Base-by-base conservation (phyloP, 2,113 vertebrate genomes). In the Gopherus evgoodei region DNA sequence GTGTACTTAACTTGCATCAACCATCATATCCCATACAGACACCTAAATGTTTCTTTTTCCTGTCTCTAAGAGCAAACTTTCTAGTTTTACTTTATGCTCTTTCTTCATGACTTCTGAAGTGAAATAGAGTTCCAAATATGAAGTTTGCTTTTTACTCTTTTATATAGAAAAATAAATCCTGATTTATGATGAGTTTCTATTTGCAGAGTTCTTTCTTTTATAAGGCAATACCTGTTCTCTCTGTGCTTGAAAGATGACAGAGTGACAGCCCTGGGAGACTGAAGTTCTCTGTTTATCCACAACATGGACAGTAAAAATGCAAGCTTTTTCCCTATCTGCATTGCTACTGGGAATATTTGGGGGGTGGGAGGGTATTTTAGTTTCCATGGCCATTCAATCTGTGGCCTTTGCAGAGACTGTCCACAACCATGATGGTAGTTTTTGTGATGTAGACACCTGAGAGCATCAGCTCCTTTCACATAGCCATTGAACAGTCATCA, bases 1-100 rank as follows among this genome's bases (percentile, higher is more conserved):
- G 89, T 97, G 95, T 96, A 97, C 97, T 97, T 97, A 97, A 88
- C 93, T 96, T 97, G 88, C 82, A 94, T 91, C 92, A 91, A 95
- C 89, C 89, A 95, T 89, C 79, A 53, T 96, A 95, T 94, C 94
- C 95, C 97, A 95, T 95, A 97, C 81, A 96, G 95, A 98, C 83
- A 93, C 92, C 88, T 89, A 84, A 97, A 89, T 86, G 83, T 94
- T 91, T 95, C 59, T 95, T 95, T 95, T 97, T 92, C 59, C 81
- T 56, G 86, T 93, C 97, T 81, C 97, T 96, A 57, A 97, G 96
- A 95, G 79, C 90, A 97, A 94, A 95, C 65, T 95, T 97, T 94
- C 53, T 69, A 44, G 80, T 88, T 96, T 94, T 94, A 57, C 91
- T 98, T 96, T 87, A 44, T 90, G 57, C 95, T 96, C 92, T 95